Evolutionary conservation across 2,113 vertebrate genomes (phyloP).

Genomic region (Okapia johnstoni): DNA sequence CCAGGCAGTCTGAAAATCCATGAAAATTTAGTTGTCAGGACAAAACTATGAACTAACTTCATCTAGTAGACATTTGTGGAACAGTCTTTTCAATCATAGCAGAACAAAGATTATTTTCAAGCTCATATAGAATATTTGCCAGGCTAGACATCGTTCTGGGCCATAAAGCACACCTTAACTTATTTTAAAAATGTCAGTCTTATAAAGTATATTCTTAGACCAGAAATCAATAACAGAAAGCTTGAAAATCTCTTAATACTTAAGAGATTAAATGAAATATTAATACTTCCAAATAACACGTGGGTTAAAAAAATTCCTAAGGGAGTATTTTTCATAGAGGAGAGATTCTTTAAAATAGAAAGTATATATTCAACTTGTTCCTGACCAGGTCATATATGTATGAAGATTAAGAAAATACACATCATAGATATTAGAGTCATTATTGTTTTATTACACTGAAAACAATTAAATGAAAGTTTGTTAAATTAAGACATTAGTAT

Average conservation of each 20-base stretch:
- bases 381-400: background rate
- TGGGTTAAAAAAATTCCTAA: background rate
- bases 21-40: background rate
- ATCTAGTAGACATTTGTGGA: background rate
- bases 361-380: background rate
- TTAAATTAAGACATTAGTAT: background rate
- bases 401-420: background rate
- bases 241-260: background rate
- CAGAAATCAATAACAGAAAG: background rate
- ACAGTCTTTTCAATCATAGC: background rate
- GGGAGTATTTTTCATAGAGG: background rate
- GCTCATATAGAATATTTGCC: background rate
- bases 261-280: background rate
- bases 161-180: background rate
- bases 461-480: background rate
- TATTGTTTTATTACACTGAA: background rate
- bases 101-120: background rate
- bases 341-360: background rate
- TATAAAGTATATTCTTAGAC: background rate
- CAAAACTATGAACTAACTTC: background rate
- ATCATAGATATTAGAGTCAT: background rate
- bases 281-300: background rate
- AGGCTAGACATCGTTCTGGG: background rate
- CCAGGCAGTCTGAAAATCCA: background rate
- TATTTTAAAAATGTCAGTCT: background rate